Evolutionary conservation across 1,140 invertebrate genomes (phyloP).

Genomic region (Hestina assimilis): DNA sequence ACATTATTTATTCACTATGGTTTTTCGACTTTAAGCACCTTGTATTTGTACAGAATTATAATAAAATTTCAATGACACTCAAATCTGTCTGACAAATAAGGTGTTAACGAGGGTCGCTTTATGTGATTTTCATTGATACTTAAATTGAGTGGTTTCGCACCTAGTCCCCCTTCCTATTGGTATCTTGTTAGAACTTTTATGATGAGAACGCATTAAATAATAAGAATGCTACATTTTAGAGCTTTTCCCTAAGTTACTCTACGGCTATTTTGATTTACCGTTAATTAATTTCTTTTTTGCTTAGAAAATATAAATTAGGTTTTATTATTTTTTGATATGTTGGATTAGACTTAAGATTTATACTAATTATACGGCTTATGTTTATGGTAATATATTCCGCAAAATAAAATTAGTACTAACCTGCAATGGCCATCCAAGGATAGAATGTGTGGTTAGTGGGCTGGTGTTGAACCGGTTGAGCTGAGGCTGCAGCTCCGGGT

Average conservation of each 20-base stretch:
- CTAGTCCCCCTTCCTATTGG: constrained; percentile 56
- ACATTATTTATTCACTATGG: too few species aligned
- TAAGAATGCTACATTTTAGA: constrained; percentile 34
- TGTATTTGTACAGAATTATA: too few species aligned
- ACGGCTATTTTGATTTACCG: constrained; percentile 25
- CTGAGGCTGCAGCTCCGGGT: constrained; percentile 86
- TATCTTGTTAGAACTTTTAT: constrained; percentile 41
- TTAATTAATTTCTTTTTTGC: constrained; percentile 27
- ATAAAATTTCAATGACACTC: constrained; percentile 55
- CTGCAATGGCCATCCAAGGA: constrained; percentile 99
- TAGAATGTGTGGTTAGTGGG: constrained; percentile 96
- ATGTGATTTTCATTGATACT: constrained; percentile 68
- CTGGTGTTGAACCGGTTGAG: constrained; percentile 93
- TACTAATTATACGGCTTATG: not conserved
- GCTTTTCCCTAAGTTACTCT: constrained; percentile 25
- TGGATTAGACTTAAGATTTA: not conserved
- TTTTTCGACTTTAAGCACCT: too few species aligned
- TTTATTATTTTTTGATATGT: not conserved
- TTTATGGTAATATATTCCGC: too few species aligned
- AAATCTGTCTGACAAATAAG: constrained; percentile 67
- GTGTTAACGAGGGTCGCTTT: constrained; percentile 70
- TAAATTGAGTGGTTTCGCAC: constrained; percentile 40
- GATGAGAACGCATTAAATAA: constrained; percentile 4
- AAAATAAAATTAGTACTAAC: constrained; percentile 83
- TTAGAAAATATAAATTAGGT: constrained; percentile 3